A percentile compares a stretch with the other conserved stretches of the same genome.
Evolutionary conservation across 2,113 vertebrate species (phyloP).

Genomic region (cattle (Bos taurus)): ARS-UCD2.0 NC_037348.1:37170001-37170500

Average conservation of each 20-base stretch:
- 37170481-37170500: background rate
- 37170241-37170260: slow-evolving; percentile 64
- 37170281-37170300: slow-evolving; percentile 64
- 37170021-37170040: slow-evolving; percentile 52
- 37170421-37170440: slow-evolving; percentile 48
- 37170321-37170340: slow-evolving; percentile 67
- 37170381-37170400: slow-evolving; percentile 36
- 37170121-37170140: background rate
- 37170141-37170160: slow-evolving; percentile 52
- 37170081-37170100: slow-evolving; percentile 18
- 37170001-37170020: background rate
- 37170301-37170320: slow-evolving; percentile 57
- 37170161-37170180: slow-evolving; percentile 44
- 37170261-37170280: slow-evolving; percentile 57
- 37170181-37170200: slow-evolving; percentile 6
- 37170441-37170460: background rate
- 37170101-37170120: slow-evolving; percentile 36
- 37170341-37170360: slow-evolving; percentile 44
- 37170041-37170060: slow-evolving; percentile 45
- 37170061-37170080: slow-evolving; percentile 25
- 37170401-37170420: background rate
- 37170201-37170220: slow-evolving; percentile 42
- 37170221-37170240: slow-evolving; percentile 52
- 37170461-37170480: background rate
- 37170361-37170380: background rate